These are phyloP conservation scores for Pogonus chalceus DNA, from an alignment of 1,140 invertebrate genomes.

Conservation along the genomic window DNA sequence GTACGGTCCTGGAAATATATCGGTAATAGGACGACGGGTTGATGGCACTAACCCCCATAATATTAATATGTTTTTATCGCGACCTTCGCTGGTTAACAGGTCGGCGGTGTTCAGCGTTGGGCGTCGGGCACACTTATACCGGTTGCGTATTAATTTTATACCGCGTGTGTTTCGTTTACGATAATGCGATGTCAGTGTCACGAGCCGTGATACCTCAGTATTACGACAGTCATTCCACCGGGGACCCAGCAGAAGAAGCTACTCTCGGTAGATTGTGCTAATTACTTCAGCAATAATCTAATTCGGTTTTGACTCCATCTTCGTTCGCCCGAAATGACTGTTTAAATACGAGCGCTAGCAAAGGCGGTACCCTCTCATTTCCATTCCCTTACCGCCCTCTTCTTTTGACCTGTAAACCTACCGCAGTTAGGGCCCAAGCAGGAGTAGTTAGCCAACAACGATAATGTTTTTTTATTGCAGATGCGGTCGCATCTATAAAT, in stretches of 20 bases:
- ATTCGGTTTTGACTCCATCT: constrained; percentile 5
- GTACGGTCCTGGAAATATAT: too few relatives aligned
- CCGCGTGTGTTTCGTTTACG: not conserved
- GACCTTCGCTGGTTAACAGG: not conserved
- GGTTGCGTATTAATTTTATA: constrained; percentile 2
- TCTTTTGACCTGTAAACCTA: too few relatives aligned
- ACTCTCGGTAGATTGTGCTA: not conserved
- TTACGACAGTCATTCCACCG: not conserved
- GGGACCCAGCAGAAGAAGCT: not conserved
- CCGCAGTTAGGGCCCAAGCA: too few relatives aligned
- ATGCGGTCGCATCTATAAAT: too few relatives aligned
- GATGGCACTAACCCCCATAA: too few relatives aligned
- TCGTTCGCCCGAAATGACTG: not conserved
- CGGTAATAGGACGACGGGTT: too few relatives aligned
- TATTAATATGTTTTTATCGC: not conserved
- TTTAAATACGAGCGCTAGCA: not conserved
- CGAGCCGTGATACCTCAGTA: not conserved
- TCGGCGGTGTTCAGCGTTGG: not conserved
- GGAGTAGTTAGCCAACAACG: too few relatives aligned
- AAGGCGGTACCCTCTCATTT: too few relatives aligned
- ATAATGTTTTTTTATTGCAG: too few relatives aligned
- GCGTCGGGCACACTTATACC: not conserved
- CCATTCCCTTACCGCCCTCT: too few relatives aligned
- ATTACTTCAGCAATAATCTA: constrained; percentile 1
- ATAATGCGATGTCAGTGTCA: constrained; percentile 3